Percentiles rank a stretch among this genome's conserved stretches.
Conservation (phyloP, 2,113 vertebrate species). For the Chascanopsetta lugubris region DNA sequence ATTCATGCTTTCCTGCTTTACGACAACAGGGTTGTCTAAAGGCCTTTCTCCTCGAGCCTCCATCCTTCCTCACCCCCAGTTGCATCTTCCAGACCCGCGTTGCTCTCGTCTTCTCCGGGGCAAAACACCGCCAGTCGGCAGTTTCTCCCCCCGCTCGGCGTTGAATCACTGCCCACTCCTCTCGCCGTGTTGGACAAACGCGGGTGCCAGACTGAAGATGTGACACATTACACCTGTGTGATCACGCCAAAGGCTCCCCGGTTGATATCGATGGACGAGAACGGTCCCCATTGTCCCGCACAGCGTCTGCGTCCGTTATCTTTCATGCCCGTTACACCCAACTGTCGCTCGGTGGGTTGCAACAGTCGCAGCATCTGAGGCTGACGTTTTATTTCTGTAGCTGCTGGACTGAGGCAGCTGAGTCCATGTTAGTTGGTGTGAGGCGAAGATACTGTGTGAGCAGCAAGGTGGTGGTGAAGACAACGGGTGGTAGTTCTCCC, state of each 20-base stretch:
- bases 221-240: slow-evolving; percentile 7
- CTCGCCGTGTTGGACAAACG: slow-evolving; percentile 6
- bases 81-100: neutral
- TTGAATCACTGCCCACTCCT: neutral
- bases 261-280: slow-evolving; percentile 4
- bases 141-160: neutral
- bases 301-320: neutral
- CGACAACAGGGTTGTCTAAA: no score
- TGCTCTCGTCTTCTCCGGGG: slow-evolving; percentile 15
- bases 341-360: neutral
- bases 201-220: slow-evolving; percentile 8
- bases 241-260: neutral
- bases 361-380: neutral
- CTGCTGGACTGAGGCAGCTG: neutral
- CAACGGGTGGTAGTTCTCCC: neutral
- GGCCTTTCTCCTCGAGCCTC: no score
- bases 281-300: neutral
- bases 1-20: no score
- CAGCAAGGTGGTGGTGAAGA: neutral
- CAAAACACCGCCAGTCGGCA: neutral
- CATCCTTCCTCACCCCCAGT: slow-evolving; percentile 1
- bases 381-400: neutral
- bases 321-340: neutral
- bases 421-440: neutral
- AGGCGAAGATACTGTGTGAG: neutral